Conservation (phyloP, 2,113 vertebrate species). For the Lucifuga dentata region DNA sequence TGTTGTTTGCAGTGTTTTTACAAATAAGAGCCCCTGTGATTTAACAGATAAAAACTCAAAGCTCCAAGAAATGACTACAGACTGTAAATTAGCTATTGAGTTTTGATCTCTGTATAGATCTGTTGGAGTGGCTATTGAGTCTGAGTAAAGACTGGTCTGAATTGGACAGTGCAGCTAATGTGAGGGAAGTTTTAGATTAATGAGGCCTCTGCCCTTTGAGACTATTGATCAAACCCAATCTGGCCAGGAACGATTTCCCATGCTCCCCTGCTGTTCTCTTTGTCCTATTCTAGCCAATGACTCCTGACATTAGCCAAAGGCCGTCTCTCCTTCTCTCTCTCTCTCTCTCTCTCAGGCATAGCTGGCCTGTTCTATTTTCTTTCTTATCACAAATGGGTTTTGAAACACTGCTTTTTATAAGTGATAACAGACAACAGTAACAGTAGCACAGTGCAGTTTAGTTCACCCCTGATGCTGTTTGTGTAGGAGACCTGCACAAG, state of each 20-base stretch:
- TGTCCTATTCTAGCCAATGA: constrained; percentile 47
- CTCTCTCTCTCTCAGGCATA: not conserved
- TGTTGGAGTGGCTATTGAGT: constrained; percentile 48
- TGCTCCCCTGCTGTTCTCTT: constrained; percentile 48
- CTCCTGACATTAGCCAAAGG: constrained; percentile 17
- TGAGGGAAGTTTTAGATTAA: constrained; percentile 78
- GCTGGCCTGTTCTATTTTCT: not conserved
- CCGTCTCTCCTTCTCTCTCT: not conserved
- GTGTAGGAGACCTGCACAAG: too few species aligned
- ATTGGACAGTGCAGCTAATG: constrained; percentile 67
- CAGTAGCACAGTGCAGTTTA: not conserved
- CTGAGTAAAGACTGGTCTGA: constrained; percentile 52
- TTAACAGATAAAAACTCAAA: not conserved
- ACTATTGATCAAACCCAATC: constrained; percentile 78
- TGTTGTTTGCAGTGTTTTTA: too few species aligned
- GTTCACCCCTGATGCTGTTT: too few species aligned
- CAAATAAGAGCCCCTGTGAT: too few species aligned
- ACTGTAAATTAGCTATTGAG: constrained; percentile 41
- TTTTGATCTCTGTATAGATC: constrained; percentile 50
- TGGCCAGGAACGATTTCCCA: constrained; percentile 70
- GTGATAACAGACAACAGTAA: not conserved
- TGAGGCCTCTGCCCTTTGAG: constrained; percentile 68
- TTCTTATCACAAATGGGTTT: not conserved
- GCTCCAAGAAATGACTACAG: constrained; percentile 14
- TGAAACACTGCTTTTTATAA: not conserved